Conservation (phyloP, 2,113 vertebrate species). For the Papio anubis region DNA sequence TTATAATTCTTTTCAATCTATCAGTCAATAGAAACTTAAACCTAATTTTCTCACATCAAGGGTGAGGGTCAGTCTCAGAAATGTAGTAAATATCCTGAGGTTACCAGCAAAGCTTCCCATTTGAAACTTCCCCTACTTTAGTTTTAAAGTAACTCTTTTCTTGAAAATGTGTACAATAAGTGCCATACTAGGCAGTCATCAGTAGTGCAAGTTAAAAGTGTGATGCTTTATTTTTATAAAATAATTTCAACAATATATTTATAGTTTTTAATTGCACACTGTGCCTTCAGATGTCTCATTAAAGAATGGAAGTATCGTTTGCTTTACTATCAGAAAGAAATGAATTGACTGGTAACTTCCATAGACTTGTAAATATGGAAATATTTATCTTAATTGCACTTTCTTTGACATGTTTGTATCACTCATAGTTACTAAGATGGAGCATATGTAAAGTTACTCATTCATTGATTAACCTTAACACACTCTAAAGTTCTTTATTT, state of each 20-base stretch:
- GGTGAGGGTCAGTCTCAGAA: not conserved
- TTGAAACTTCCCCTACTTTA: not conserved
- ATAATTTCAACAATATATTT: not conserved
- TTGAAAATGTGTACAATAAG: not conserved
- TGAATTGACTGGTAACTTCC: not conserved
- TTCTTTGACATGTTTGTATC: not conserved
- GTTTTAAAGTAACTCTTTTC: not conserved
- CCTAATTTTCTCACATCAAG: not conserved
- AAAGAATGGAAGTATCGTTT: not conserved
- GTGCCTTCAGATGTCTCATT: not conserved
- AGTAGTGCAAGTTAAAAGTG: not conserved
- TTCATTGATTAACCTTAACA: not conserved
- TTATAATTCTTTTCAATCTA: not conserved
- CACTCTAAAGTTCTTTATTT: conserved; percentile 21
- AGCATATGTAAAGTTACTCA: not conserved
- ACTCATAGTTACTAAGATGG: not conserved
- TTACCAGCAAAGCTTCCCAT: not conserved
- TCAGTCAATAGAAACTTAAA: not conserved
- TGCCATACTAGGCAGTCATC: not conserved
- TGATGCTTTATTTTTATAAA: not conserved
- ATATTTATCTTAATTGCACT: not conserved
- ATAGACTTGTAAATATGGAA: not conserved
- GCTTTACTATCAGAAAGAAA: not conserved
- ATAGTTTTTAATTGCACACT: not conserved
- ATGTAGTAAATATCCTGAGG: not conserved